These are phyloP conservation scores for Pyrocephalus nanus DNA, from an alignment of 2,797 vertebrate species.

Conservation along the genomic window DNA sequence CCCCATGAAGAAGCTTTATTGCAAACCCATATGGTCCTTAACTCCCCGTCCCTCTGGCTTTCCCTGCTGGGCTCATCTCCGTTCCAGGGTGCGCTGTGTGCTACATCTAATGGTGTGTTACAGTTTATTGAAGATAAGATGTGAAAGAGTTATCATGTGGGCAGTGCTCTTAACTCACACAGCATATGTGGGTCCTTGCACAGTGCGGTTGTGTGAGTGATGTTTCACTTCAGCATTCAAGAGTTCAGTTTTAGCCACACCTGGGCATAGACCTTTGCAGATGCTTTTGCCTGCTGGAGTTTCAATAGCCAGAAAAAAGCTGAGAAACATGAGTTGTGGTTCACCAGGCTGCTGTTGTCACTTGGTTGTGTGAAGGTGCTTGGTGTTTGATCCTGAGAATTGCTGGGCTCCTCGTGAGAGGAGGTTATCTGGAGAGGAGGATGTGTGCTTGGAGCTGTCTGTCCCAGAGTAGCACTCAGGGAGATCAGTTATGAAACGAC, in stretches of 20 bases:
- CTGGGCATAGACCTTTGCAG: not conserved
- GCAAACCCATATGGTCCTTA: not conserved
- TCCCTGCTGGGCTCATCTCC: not conserved
- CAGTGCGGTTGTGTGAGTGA: not conserved
- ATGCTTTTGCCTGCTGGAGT: not conserved
- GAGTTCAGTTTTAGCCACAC: not conserved
- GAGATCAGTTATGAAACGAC: not conserved
- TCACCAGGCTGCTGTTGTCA: accelerated
- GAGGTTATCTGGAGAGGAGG: not conserved
- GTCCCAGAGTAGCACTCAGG: accelerated
- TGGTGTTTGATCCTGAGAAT: accelerated
- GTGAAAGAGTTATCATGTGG: not conserved
- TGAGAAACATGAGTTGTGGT: accelerated
- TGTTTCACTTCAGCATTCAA: not conserved
- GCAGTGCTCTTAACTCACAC: not conserved
- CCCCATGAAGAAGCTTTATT: too few relatives aligned
- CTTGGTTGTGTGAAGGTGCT: not conserved
- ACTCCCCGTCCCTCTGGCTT: not conserved
- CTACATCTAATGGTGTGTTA: not conserved
- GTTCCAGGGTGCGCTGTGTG: accelerated
- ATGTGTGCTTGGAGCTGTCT: not conserved
- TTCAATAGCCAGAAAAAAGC: not conserved
- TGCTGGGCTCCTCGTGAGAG: not conserved
- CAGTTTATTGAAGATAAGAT: not conserved
- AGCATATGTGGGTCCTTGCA: not conserved